phyloP scores from a whole-genome alignment of 2,888 invertebrate species.

The Cephus nigrinus region DNA sequence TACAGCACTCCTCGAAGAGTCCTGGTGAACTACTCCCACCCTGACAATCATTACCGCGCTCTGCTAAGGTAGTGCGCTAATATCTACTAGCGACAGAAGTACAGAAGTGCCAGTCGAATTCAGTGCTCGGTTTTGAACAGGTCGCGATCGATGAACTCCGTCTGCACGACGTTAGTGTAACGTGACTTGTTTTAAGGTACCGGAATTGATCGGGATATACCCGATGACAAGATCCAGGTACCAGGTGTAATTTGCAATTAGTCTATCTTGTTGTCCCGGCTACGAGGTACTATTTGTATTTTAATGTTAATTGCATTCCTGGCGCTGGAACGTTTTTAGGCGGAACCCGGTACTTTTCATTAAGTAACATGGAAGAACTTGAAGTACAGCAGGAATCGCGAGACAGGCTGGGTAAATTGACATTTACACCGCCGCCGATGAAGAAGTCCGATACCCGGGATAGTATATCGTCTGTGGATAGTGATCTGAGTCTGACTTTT shows the following conservation, averaged over 20 bases:
- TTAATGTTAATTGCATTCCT: background rate
- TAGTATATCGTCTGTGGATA: constrained; percentile 73
- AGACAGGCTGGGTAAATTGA: constrained; percentile 58
- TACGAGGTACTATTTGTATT: background rate
- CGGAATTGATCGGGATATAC: background rate
- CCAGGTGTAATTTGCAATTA: background rate
- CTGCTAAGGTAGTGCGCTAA: background rate
- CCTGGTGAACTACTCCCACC: background rate
- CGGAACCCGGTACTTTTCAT: background rate
- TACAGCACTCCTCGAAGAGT: background rate
- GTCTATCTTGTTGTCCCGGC: background rate
- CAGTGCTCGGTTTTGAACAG: background rate
- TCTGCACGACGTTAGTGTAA: background rate
- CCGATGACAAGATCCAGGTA: background rate
- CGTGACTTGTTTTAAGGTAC: background rate
- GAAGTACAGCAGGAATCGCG: constrained; percentile 58
- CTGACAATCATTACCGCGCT: background rate
- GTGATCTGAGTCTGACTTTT: constrained; percentile 71
- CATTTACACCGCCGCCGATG: constrained; percentile 65
- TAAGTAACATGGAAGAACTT: constrained; percentile 51
- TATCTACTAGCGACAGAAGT: background rate
- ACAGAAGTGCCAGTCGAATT: background rate
- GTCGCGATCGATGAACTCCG: background rate
- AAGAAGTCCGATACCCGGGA: constrained; percentile 71
- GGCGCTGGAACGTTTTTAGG: background rate